phyloP scores from a whole-genome alignment of 2,797 vertebrate genomes.

The Liparis tanakae region DNA sequence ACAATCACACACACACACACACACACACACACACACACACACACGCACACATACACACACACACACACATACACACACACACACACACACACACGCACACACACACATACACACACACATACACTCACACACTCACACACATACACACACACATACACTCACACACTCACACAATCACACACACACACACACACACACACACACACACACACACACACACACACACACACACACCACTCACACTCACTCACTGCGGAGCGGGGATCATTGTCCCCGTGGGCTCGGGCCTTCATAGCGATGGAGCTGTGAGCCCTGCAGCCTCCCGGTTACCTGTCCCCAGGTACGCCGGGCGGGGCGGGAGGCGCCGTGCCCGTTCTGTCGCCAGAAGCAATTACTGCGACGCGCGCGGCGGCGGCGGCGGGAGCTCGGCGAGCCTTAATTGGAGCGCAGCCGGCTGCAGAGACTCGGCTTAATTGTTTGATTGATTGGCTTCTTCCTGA shows the following conservation, averaged over 20 bases:
- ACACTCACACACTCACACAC: background rate
- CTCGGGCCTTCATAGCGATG: conserved; percentile 39
- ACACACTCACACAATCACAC: background rate
- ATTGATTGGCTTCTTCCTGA: conserved; percentile 84
- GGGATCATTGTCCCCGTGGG: conserved; percentile 29
- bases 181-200: background rate
- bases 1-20: background rate
- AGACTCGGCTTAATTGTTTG: conserved; percentile 82
- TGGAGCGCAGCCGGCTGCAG: conserved; percentile 69
- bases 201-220: background rate
- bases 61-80: background rate
- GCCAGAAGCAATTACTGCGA: conserved; percentile 75
- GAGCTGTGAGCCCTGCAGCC: conserved; percentile 49
- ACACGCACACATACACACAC: too few relatives aligned
- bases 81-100: background rate
- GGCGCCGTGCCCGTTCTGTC: conserved; percentile 39
- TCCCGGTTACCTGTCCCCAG: conserved; percentile 46
- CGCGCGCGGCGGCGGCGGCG: conserved; percentile 31
- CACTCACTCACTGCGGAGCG: conserved; percentile 15
- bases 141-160: background rate
- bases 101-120: too few relatives aligned
- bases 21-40: background rate
- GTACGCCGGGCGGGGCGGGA: conserved; percentile 31
- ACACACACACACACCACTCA: background rate
- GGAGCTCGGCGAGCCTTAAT: conserved; percentile 71